Base-by-base conservation (phyloP, 2,888 invertebrate genomes). In the Zele albiditarsus region DNA sequence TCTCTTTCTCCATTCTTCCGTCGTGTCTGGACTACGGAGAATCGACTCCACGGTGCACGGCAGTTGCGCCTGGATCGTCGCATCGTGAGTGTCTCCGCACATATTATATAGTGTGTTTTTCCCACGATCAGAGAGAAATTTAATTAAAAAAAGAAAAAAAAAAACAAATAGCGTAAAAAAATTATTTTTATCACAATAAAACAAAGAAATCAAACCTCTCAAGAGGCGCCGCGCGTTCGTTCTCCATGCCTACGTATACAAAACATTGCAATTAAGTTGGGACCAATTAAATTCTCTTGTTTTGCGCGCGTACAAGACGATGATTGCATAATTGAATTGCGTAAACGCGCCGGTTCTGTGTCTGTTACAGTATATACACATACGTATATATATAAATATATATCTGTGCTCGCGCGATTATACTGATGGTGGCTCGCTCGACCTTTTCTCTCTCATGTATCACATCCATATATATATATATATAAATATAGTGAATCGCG, bases 31-130 rank as follows among this genome's bases (percentile, higher is more conserved):
- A 70, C 46, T 65, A 31, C 65, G 46, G 63, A 12, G 49, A 60
- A 28, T 60, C 60, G 27, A 28, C 49, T 42, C 42, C 46, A 46
- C 27, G 20, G 14, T n/a, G n/a, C 65, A 31, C 63, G 25, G 53
- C 72, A 72, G 72, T 72, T 65, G 72, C 66, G 66, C 66, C 53
- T 65, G 72, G 72, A 72, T 72, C 65, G 72, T 58, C 53, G 72
- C 57, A 57, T 72, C 72, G 72, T 23, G 72, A 66, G 72, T 72
- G 72, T 72, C 72, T 71, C 62, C 31, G 27, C n/a, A 53, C 14
- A 20, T n/a, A 28, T 5, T 10, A 53, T 6, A 53, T 5, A 62
- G 27, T 46, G 46, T 62, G 25, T 42, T n/a, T 38, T 53, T 57
- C 20, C 6, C 57, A 60, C 60, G n/a, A 14, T 28, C 27, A 5